Evolutionary conservation across 2,113 vertebrate genomes (phyloP), one percentile per base, ranked within the genome.

Genomic region (Trogon melanurus): DNA sequence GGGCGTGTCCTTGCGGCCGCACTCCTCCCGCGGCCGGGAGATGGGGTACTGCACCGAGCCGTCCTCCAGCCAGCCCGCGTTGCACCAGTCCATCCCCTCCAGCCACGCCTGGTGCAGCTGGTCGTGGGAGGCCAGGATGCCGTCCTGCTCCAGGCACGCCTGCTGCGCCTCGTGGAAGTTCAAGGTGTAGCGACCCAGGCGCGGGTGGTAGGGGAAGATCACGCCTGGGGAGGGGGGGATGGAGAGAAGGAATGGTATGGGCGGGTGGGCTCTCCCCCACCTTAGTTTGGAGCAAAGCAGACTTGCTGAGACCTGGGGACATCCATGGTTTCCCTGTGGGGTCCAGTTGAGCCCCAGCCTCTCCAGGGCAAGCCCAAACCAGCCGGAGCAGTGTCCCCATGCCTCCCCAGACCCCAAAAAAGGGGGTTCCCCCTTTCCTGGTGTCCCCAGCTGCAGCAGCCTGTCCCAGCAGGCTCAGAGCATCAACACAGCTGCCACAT

Each of bases 31-130:
- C 2, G 99, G 99, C 85, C 98, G 98, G 83, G 99, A 97, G 96
- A 99, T 99, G 10, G 99, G 99, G 36, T 99, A 99, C 73, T 99
- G 99, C 84, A 99, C 99, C 0, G 99, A 99, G 66, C 99, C 99
- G 9, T 99, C 99, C 45, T 99, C 97, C 93, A 99, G 96, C 99
- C 99, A 99, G 48, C 99, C 99, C 0, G 99, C 99, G 26, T 99
- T 99, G 97, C 99, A 99, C 99, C 99, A 99, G 94, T 99, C 99
- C 91, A 99, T 95, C 3, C 99, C 99, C 5, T 99, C 98, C 84
- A 98, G 97, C 99, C 99, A 99, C 41, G 99, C 99, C 90, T 99
- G 98, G 88, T 99, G 99, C 61, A 99, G 85, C 87, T 99, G 99
- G 18, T 99, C 98, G 13, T 99, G 99, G 0, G 99, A 99, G 5